Evolutionary conservation across 1,140 invertebrate genomes (phyloP).

Genomic region (Mercenaria mercenaria): DNA sequence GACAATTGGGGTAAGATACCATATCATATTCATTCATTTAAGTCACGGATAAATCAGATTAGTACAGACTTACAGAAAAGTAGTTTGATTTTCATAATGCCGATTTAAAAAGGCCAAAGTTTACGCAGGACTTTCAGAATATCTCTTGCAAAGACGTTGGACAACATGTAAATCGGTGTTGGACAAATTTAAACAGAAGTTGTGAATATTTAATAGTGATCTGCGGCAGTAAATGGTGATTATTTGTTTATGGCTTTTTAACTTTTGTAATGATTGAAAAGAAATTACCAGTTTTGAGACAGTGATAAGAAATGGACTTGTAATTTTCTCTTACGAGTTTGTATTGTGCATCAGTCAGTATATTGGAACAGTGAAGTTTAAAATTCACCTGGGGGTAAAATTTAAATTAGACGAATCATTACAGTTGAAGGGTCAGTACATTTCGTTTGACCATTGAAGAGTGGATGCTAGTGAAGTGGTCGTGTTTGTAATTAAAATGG

Average conservation of each 20-base stretch:
- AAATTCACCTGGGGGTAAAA: conserved; percentile 23
- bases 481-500: conserved; percentile 39
- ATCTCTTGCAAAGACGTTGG: not conserved
- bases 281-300: conserved; percentile 31
- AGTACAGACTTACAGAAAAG: conserved; percentile 35
- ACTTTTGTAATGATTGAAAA: conserved; percentile 27
- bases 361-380: not conserved
- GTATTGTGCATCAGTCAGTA: not conserved
- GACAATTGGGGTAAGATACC: conserved; percentile 47
- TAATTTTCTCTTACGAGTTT: conserved; percentile 22
- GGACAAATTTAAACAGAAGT: not conserved
- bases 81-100: conserved; percentile 64
- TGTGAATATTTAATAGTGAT: not conserved
- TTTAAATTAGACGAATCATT: conserved; percentile 61
- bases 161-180: not conserved
- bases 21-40: conserved; percentile 45
- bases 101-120: conserved; percentile 59
- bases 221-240: not conserved
- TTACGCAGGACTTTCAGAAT: conserved; percentile 26
- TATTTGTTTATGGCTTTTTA: conserved; percentile 42
- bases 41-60: conserved; percentile 57
- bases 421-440: conserved; percentile 25
- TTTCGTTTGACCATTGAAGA: conserved; percentile 45
- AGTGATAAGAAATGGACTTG: conserved; percentile 29
- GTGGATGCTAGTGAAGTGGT: conserved; percentile 39